A percentile compares a stretch with the other conserved stretches of the same genome.
Conservation (phyloP, 2,797 vertebrate genomes). For the Cyprinodon diabolis region DNA sequence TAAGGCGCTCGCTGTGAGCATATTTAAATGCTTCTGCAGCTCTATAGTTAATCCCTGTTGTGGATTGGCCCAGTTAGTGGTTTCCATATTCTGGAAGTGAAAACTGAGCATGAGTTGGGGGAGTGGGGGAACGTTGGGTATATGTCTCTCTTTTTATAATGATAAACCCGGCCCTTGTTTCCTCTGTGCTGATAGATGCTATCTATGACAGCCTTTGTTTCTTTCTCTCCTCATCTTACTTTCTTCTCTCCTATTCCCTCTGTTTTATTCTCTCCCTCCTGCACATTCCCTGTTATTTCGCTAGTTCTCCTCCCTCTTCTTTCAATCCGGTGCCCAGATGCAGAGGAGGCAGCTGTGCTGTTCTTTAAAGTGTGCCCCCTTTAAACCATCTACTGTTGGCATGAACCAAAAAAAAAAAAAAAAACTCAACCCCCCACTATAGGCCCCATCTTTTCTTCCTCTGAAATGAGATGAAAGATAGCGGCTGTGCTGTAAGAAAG, state of each 20-base stretch:
- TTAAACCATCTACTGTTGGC: conserved; percentile 67
- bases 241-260: conserved; percentile 50
- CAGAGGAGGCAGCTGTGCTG: conserved; percentile 72
- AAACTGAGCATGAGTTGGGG: conserved; percentile 59
- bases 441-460: conserved; percentile 50
- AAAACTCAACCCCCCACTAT: conserved; percentile 56
- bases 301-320: conserved; percentile 45
- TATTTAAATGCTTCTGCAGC: conserved; percentile 71
- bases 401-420: conserved; percentile 49
- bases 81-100: conserved; percentile 66
- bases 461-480: conserved; percentile 69
- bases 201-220: conserved; percentile 82
- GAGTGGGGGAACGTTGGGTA: conserved; percentile 45
- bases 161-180: conserved; percentile 70
- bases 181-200: conserved; percentile 76
- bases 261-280: conserved; percentile 39
- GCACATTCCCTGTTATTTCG: conserved; percentile 13
- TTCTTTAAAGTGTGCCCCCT: conserved; percentile 68
- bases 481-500: conserved; percentile 40
- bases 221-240: conserved; percentile 47
- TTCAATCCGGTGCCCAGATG: conserved; percentile 70
- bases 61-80: conserved; percentile 78
- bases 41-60: conserved; percentile 73
- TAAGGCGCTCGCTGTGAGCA: conserved; percentile 54
- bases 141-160: conserved; percentile 66